Percentiles rank a stretch among this genome's conserved stretches.
Evolutionary conservation across 2,797 vertebrate genomes (phyloP).

Genomic region (Adrianichthys oophorus): DNA sequence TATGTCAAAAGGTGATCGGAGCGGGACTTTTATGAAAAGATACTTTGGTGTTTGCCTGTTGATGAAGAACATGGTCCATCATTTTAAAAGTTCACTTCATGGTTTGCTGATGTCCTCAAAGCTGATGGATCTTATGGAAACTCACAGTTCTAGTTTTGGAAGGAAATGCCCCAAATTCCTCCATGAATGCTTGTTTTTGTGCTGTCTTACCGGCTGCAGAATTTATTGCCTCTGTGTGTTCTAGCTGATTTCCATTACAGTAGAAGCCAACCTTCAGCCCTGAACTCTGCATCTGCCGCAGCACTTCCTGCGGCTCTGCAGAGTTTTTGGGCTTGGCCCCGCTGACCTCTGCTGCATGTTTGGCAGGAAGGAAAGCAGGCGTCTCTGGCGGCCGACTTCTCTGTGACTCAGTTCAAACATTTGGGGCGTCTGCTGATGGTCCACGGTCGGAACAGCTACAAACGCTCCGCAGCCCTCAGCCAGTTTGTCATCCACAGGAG

Average conservation of each 20-base stretch:
- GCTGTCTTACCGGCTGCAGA: too few species aligned
- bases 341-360: slow-evolving; percentile 43
- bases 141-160: too few species aligned
- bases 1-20: too few species aligned
- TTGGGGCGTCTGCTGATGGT: slow-evolving; percentile 96
- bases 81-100: too few species aligned
- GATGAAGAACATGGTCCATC: too few species aligned
- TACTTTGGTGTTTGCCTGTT: too few species aligned
- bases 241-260: background rate
- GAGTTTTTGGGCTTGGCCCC: slow-evolving; percentile 18
- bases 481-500: slow-evolving; percentile 99
- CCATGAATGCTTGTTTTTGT: too few species aligned
- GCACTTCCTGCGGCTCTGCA: slow-evolving; percentile 19
- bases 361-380: slow-evolving; percentile 96
- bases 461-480: slow-evolving; percentile 94
- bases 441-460: slow-evolving; percentile 97
- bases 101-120: too few species aligned
- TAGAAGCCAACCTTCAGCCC: too few species aligned
- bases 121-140: too few species aligned
- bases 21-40: too few species aligned
- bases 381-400: slow-evolving; percentile 94
- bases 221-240: background rate
- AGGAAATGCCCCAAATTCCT: too few species aligned
- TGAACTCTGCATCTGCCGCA: background rate
- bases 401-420: slow-evolving; percentile 96